Percentiles rank a stretch among this genome's conserved stretches.
Evolutionary conservation across 2,888 invertebrate species (phyloP).

Genomic region (Rotaria socialis): DNA sequence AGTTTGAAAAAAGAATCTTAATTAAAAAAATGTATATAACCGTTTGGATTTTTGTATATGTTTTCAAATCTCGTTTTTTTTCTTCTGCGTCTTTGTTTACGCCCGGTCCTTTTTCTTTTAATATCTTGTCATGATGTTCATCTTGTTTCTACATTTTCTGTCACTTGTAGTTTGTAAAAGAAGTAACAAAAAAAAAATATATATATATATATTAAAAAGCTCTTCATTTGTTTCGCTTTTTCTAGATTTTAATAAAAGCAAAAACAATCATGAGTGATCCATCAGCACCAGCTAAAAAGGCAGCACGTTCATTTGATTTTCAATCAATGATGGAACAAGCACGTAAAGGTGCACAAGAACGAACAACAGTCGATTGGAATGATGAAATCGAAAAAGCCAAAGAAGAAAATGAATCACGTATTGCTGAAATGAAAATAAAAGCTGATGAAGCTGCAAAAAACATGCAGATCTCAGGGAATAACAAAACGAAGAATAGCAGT

Average conservation of each 20-base stretch:
- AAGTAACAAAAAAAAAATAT: background rate
- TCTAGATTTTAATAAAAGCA: background rate
- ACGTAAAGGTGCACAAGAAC: slow-evolving; percentile 57
- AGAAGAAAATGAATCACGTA: slow-evolving; percentile 13
- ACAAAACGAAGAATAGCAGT: background rate
- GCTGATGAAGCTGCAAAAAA: slow-evolving; percentile 44
- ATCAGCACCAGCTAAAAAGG: slow-evolving; percentile 63
- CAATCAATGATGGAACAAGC: slow-evolving; percentile 67
- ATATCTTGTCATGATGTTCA: background rate
- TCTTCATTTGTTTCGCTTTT: background rate
- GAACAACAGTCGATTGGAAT: slow-evolving; percentile 46
- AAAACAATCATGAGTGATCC: background rate
- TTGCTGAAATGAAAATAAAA: slow-evolving; percentile 25
- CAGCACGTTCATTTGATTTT: slow-evolving; percentile 78
- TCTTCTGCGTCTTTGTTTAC: background rate
- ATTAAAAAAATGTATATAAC: background rate
- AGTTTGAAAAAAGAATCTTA: background rate
- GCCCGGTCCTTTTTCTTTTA: background rate
- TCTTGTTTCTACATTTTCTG: background rate
- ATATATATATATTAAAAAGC: background rate
- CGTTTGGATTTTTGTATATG: background rate
- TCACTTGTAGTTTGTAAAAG: background rate
- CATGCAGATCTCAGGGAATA: slow-evolving; percentile 32
- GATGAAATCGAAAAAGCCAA: slow-evolving; percentile 17
- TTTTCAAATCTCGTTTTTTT: slow-evolving; percentile 8